A percentile compares a stretch with the other conserved stretches of the same genome.
These are phyloP conservation scores for Synergus itoensis DNA, from an alignment of 2,888 invertebrate genomes.

Conservation along the genomic window DNA sequence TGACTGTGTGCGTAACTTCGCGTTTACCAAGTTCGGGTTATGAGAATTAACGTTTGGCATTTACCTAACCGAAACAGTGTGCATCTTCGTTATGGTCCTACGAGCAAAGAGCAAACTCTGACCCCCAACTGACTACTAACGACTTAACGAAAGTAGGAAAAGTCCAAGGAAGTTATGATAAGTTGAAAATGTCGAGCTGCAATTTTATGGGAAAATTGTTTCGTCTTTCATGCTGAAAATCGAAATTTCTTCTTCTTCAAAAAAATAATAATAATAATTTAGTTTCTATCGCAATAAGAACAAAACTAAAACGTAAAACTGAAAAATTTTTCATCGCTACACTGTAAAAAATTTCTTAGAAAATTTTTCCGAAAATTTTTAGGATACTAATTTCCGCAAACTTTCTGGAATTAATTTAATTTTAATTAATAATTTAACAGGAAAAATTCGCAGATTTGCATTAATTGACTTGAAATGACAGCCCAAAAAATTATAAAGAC, in stretches of 20 bases:
- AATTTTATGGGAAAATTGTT: background rate
- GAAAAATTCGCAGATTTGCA: too few species aligned
- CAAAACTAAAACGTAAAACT: too few species aligned
- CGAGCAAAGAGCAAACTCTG: slow-evolving; percentile 34
- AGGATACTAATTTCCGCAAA: too few species aligned
- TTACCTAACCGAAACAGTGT: slow-evolving; percentile 43
- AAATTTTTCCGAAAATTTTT: too few species aligned
- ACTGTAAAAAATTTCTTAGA: too few species aligned
- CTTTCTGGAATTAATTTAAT: too few species aligned
- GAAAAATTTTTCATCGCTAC: too few species aligned
- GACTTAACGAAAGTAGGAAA: slow-evolving; percentile 26
- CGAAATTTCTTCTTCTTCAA: background rate
- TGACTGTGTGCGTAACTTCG: slow-evolving; percentile 68
- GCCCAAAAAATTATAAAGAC: too few species aligned
- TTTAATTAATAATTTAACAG: too few species aligned
- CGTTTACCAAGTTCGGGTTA: slow-evolving; percentile 61
- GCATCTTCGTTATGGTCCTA: slow-evolving; percentile 45
- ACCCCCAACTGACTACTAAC: slow-evolving; percentile 39
- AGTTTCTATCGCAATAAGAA: too few species aligned
- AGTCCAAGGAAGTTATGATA: slow-evolving; percentile 14
- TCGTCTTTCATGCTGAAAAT: background rate
- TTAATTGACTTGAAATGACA: too few species aligned
- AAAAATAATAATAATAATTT: too few species aligned
- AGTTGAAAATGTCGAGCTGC: background rate
- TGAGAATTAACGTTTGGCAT: slow-evolving; percentile 58